Conservation (phyloP, 1,140 invertebrate species). For the Ceratina australensis region DNA sequence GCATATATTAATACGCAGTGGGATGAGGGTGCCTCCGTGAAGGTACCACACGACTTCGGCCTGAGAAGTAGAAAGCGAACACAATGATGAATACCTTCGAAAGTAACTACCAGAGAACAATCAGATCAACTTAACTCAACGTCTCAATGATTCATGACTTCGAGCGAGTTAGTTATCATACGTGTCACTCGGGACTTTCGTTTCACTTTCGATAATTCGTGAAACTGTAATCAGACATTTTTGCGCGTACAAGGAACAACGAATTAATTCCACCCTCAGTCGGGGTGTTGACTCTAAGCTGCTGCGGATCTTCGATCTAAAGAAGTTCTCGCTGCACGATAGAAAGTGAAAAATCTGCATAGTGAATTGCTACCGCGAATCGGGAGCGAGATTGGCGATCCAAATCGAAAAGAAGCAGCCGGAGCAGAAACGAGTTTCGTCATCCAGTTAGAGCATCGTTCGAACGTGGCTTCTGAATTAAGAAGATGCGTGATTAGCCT, state of each 20-base stretch:
- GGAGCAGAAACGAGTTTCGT: slow-evolving; percentile 9
- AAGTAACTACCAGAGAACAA: slow-evolving; percentile 26
- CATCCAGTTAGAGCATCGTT: background rate
- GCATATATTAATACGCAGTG: background rate
- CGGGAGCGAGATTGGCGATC: background rate
- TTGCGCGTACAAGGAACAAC: too few relatives aligned
- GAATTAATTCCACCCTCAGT: background rate
- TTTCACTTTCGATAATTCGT: slow-evolving; percentile 24
- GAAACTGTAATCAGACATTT: background rate
- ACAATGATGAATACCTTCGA: slow-evolving; percentile 27
- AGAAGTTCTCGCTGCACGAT: too few relatives aligned
- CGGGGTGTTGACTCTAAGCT: too few relatives aligned
- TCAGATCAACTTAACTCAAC: slow-evolving; percentile 23
- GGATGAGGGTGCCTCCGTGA: background rate
- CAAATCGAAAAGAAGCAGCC: background rate
- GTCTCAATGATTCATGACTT: slow-evolving; percentile 26
- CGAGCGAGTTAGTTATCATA: slow-evolving; percentile 14
- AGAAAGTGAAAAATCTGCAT: too few relatives aligned
- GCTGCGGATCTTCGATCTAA: too few relatives aligned
- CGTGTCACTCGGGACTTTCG: background rate
- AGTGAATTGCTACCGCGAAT: background rate
- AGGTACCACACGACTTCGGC: background rate
- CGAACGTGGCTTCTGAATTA: slow-evolving; percentile 40
- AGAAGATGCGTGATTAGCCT: slow-evolving; percentile 49
- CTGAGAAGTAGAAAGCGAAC: slow-evolving; percentile 20